Conservation (phyloP, 2,888 invertebrate genomes). For the Hemaris fuciformis region DNA sequence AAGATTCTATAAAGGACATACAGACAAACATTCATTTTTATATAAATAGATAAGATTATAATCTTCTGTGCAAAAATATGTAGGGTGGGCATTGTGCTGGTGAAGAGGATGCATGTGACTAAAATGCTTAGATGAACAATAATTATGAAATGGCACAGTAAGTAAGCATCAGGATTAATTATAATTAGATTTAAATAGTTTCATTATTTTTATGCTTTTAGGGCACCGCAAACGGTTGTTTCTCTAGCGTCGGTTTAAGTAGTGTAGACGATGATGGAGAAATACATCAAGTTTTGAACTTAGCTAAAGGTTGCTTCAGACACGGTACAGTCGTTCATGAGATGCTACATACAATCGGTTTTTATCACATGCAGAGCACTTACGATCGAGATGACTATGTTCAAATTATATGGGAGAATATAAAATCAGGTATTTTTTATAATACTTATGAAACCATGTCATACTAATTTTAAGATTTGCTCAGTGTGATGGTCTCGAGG, state of each 20-base stretch:
- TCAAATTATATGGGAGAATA: constrained; percentile 87
- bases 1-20: no score
- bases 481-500: no score
- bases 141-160: no score
- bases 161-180: no score
- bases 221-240: constrained; percentile 86
- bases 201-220: constrained; percentile 64
- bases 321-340: constrained; percentile 88
- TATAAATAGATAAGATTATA: no score
- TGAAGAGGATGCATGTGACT: no score
- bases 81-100: no score
- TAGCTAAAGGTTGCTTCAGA: constrained; percentile 79
- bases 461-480: no score
- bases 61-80: no score
- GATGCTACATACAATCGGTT: constrained; percentile 89
- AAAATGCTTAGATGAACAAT: no score
- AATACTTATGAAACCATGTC: background rate
- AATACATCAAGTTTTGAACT: constrained; percentile 71
- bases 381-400: constrained; percentile 89
- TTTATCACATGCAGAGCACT: constrained; percentile 92
- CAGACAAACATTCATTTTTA: no score
- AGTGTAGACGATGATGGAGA: constrained; percentile 45
- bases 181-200: background rate
- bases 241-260: constrained; percentile 66
- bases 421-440: constrained; percentile 74